A percentile compares a stretch with the other conserved stretches of the same genome.
phyloP scores from a whole-genome alignment of 2,888 invertebrate species.

The Calliopum simillimum region DNA sequence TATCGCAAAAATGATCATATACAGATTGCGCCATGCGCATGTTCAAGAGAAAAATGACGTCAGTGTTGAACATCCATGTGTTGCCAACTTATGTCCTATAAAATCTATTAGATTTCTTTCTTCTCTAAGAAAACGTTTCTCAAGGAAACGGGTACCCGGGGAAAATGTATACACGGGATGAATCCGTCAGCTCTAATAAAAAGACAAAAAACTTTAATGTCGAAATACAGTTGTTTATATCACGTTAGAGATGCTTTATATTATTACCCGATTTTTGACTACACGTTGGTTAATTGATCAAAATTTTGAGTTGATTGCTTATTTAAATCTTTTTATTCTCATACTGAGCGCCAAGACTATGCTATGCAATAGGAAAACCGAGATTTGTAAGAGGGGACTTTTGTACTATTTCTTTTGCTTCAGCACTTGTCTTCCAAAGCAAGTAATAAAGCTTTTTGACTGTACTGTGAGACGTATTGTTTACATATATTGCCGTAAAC shows the following conservation, averaged over 20 bases:
- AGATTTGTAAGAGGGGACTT: too few relatives aligned
- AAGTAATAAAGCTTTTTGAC: constrained; percentile 18
- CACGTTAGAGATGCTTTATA: constrained; percentile 15
- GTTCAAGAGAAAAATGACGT: too few relatives aligned
- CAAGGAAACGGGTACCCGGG: too few relatives aligned
- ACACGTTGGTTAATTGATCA: background rate
- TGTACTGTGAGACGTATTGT: background rate
- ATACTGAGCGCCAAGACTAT: background rate
- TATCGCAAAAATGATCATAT: too few relatives aligned
- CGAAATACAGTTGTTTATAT: constrained; percentile 18
- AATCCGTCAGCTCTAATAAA: too few relatives aligned
- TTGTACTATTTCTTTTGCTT: constrained; percentile 12
- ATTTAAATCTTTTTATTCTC: background rate
- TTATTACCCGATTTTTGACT: background rate
- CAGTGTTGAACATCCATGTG: too few relatives aligned
- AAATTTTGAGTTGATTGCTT: background rate
- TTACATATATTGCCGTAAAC: constrained; percentile 13
- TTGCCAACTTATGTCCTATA: too few relatives aligned
- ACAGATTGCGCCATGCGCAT: too few relatives aligned
- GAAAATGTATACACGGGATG: too few relatives aligned
- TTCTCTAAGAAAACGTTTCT: too few relatives aligned
- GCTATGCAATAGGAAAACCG: background rate
- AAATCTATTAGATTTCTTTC: too few relatives aligned
- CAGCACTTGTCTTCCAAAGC: background rate
- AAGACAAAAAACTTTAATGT: background rate